Percentiles rank a stretch among this genome's conserved stretches.
These are phyloP conservation scores for Wasmannia auropunctata DNA, from an alignment of 1,140 invertebrate species.

Conservation along the genomic window DNA sequence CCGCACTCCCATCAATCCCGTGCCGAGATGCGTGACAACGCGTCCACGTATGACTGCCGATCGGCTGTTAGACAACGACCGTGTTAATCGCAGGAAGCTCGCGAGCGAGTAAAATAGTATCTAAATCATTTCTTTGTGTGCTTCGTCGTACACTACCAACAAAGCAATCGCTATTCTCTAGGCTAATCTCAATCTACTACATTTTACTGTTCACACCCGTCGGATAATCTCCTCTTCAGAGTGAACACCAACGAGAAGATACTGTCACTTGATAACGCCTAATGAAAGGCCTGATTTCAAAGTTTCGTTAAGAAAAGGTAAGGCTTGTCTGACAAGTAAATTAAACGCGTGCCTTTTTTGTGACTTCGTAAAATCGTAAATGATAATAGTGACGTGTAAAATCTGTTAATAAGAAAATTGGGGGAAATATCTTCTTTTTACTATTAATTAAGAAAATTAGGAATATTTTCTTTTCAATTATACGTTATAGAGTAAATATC, in stretches of 20 bases:
- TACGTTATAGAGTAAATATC: background rate
- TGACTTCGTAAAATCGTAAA: background rate
- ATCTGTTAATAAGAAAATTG: background rate
- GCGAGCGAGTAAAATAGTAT: background rate
- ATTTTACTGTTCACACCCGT: constrained; percentile 72
- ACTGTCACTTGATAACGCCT: constrained; percentile 32
- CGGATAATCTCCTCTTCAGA: constrained; percentile 14
- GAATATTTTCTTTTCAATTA: background rate
- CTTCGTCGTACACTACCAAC: constrained; percentile 67
- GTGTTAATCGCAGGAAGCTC: constrained; percentile 52
- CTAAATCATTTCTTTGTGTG: constrained; percentile 64
- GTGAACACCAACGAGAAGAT: constrained; percentile 33
- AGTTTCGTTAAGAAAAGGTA: background rate
- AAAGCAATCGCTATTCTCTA: constrained; percentile 70
- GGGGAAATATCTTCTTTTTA: background rate
- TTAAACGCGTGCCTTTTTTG: background rate
- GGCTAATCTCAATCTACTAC: constrained; percentile 76
- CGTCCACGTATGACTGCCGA: constrained; percentile 97
- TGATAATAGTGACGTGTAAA: background rate
- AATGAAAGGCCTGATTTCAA: background rate
- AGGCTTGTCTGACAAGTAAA: background rate
- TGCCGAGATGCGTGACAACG: constrained; percentile 95
- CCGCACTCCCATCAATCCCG: constrained; percentile 96
- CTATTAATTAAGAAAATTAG: background rate
- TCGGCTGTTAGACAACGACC: constrained; percentile 88